Evolutionary conservation across 2,797 vertebrate species (phyloP), one percentile per base, ranked within the genome.

Genomic region (Tarsius wallacei): DNA sequence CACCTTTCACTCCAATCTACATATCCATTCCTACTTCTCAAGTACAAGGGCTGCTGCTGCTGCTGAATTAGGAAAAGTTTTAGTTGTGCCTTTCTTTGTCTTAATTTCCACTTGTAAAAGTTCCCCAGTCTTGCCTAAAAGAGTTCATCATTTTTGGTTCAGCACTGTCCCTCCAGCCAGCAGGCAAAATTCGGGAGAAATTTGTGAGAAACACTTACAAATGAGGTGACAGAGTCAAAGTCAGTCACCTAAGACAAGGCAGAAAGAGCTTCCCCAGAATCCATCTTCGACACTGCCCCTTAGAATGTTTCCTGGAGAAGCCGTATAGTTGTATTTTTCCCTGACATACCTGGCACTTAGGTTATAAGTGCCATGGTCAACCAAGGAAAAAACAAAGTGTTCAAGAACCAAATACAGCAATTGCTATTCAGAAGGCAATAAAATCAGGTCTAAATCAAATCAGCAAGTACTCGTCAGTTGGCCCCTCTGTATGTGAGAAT

Each of bases 61-160:
- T 19, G 70, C 33, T 51, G 53, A 5, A 36, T 13, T 21, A 28
- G 17, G 74, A 16, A 33, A n/a, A 6, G 6, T 71, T 31, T 47
- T n/a, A 22, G 51, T 11, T 51, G 5, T 19, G 10, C 12, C 15
- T 59, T 47, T 31, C 8, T 53, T 31, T 17, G 21, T n/a, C n/a
- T 91, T 88, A 12, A 61, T 96, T 81, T 93, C 53, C 63, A 31
- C 64, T 86, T 77, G 61, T 47, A 61, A 66, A 86, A 68, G 57
- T 11, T 31, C 9, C 17, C 7, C 26, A 80, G n/a, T 2, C n/a
- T 3, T 12, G 3, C 15, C 8, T 22, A 2, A 5, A 21, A 4
- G 1, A 53, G 19, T 84, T 13, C 33, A 8, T 51, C 28, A 31
- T 64, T 26, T 74, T 17, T 2, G 8, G 5, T 47, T 85, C 53